Evolutionary conservation across 2,113 vertebrate genomes (phyloP).

Genomic region (Suncus etruscus): DNA sequence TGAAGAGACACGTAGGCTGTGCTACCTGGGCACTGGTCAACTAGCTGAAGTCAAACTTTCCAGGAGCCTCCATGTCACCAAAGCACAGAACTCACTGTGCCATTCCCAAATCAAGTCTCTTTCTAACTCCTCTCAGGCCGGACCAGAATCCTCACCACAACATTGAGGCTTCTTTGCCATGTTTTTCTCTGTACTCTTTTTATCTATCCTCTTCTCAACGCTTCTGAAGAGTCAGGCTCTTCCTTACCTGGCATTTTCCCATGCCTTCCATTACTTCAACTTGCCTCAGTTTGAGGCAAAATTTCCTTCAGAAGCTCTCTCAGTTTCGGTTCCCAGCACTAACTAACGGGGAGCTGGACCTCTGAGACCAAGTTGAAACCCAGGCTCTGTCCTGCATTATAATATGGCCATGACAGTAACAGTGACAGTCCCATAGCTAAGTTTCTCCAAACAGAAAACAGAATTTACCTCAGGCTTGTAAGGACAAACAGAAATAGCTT

Average conservation of each 20-base stretch:
- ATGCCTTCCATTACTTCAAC: background rate
- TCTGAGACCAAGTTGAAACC: background rate
- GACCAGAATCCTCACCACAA: background rate
- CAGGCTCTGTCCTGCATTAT: background rate
- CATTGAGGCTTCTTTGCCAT: background rate
- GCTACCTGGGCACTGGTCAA: background rate
- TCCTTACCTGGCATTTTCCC: background rate
- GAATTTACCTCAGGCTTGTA: background rate
- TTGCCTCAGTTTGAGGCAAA: background rate
- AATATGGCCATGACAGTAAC: background rate
- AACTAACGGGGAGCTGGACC: background rate
- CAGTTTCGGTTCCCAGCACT: slow-evolving; percentile 8
- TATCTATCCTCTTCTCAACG: background rate
- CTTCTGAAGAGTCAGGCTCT: background rate
- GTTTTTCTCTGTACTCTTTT: background rate
- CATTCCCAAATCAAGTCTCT: background rate
- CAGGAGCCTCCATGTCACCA: background rate
- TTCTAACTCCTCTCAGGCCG: background rate
- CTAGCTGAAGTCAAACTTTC: background rate
- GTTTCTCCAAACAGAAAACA: background rate
- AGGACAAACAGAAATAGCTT: background rate
- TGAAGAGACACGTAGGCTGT: background rate
- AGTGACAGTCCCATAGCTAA: background rate
- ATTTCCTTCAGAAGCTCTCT: slow-evolving; percentile 1
- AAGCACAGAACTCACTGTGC: background rate